Percentiles rank a stretch among this genome's conserved stretches.
phyloP scores from a whole-genome alignment of 2,888 invertebrate species.

The Drosophila meridiana region DNA sequence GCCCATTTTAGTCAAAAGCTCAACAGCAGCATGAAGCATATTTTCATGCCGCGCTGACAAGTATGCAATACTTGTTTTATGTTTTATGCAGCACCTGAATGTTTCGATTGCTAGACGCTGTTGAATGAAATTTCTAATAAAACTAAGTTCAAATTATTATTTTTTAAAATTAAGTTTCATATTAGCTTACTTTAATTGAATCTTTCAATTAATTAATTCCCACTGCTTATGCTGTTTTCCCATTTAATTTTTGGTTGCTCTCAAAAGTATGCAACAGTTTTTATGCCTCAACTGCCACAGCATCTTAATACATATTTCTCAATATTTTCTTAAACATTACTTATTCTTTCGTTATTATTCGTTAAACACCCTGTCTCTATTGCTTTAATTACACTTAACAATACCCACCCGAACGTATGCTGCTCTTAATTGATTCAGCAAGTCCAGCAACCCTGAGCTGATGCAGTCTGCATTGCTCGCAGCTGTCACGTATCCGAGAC shows the following conservation, averaged over 20 bases:
- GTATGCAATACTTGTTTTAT: background rate
- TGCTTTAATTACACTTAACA: background rate
- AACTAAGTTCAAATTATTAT: background rate
- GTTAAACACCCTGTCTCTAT: too few relatives aligned
- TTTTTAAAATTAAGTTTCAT: background rate
- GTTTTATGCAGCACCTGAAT: background rate
- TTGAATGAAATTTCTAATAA: too few relatives aligned
- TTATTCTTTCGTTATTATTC: background rate
- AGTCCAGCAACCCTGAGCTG: conserved; percentile 12
- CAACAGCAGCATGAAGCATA: background rate
- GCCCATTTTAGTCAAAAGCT: background rate
- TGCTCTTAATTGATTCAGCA: background rate
- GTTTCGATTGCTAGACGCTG: background rate
- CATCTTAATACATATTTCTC: too few relatives aligned
- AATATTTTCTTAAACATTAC: background rate
- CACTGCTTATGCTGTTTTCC: background rate
- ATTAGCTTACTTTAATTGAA: background rate
- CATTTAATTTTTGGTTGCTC: background rate
- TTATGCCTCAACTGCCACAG: background rate
- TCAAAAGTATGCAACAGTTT: conserved; percentile 6
- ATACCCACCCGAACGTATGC: conserved; percentile 33
- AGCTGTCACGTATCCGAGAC: conserved; percentile 27
- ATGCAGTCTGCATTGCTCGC: conserved; percentile 1
- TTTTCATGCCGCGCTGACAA: background rate
- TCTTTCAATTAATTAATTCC: background rate